phyloP scores from a whole-genome alignment of 1,140 invertebrate genomes.

The Panulirus ornatus region DNA sequence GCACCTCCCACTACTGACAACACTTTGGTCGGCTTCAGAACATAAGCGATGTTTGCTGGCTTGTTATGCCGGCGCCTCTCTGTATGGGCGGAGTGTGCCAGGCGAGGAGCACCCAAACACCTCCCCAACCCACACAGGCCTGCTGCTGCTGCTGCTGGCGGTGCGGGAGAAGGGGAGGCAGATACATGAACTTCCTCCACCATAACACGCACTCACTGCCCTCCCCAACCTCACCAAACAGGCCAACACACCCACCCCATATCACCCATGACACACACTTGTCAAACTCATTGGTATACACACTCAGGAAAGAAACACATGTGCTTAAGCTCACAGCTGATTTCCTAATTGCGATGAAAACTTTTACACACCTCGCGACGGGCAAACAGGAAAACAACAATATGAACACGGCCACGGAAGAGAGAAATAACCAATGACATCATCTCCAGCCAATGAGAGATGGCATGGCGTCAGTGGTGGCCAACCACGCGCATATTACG shows the following conservation, averaged over 20 bases:
- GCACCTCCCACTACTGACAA: too few relatives aligned
- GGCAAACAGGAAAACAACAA: neutral
- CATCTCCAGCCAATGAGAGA: constrained; percentile 13
- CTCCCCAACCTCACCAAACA: neutral
- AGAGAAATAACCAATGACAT: constrained; percentile 35
- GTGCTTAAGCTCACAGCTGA: neutral
- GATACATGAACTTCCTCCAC: too few relatives aligned
- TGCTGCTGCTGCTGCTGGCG: neutral
- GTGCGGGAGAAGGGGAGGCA: too few relatives aligned
- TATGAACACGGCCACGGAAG: constrained; percentile 4
- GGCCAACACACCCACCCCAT: neutral
- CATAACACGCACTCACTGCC: neutral
- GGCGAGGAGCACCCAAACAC: neutral
- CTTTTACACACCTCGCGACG: constrained; percentile 8
- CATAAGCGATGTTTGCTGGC: too few relatives aligned
- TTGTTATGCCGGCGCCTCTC: too few relatives aligned
- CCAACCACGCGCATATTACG: neutral
- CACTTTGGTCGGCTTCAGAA: too few relatives aligned
- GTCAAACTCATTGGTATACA: too few relatives aligned
- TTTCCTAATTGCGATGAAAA: constrained; percentile 14
- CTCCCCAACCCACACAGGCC: neutral
- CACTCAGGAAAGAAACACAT: neutral
- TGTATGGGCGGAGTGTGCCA: neutral
- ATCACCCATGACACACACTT: neutral
- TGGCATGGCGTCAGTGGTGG: constrained; percentile 7